A percentile compares a stretch with the other conserved stretches of the same genome.
Evolutionary conservation across 2,797 vertebrate genomes (phyloP).

Genomic region (Peromyscus attwateri): DNA sequence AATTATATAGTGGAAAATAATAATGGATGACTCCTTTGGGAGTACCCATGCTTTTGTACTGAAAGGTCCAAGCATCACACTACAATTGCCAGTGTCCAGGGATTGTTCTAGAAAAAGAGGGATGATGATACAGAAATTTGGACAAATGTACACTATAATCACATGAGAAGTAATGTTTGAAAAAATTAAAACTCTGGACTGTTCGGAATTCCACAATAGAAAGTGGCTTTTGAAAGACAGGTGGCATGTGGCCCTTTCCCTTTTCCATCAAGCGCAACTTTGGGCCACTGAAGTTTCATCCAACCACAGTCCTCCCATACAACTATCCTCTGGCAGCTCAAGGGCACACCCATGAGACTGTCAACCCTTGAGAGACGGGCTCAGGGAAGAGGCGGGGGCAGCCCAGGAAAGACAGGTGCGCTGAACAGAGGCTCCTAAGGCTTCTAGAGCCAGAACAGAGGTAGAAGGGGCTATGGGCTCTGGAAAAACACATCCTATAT

Average conservation of each 20-base stretch:
- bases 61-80: slow-evolving; percentile 47
- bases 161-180: background rate
- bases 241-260: background rate
- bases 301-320: background rate
- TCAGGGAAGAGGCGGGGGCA: background rate
- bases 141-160: slow-evolving; percentile 14
- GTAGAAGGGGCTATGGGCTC: background rate
- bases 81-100: background rate
- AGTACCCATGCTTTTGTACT: background rate
- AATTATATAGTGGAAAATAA: background rate
- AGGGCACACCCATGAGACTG: background rate
- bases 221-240: background rate
- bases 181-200: background rate
- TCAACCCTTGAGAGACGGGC: background rate
- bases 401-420: background rate
- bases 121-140: background rate
- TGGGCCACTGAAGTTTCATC: background rate
- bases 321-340: background rate
- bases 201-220: background rate
- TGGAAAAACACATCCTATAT: background rate
- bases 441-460: background rate
- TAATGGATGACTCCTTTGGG: slow-evolving; percentile 33
- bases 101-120: background rate
- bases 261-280: background rate
- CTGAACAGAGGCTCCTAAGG: background rate